Conservation (phyloP, 2,797 vertebrate species). For the Dallia pectoralis region DNA sequence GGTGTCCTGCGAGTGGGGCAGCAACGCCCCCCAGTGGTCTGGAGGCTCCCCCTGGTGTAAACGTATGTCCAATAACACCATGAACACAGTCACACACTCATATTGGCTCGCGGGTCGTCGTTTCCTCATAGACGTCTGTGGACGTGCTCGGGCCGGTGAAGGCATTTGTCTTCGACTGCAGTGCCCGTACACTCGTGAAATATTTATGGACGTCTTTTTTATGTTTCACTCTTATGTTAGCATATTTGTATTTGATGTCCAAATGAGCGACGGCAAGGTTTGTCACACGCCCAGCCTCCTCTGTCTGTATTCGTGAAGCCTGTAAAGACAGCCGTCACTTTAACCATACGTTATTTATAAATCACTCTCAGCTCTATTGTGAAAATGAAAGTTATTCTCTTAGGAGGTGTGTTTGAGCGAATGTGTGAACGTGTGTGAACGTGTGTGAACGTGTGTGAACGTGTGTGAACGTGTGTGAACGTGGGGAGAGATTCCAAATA, state of each 20-base stretch:
- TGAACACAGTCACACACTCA: background rate
- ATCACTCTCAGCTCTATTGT: constrained; percentile 3
- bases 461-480: background rate
- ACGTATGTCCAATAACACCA: constrained; percentile 66
- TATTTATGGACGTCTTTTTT: background rate
- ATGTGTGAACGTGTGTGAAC: too few relatives aligned
- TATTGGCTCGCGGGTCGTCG: too few relatives aligned
- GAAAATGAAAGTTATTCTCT: constrained; percentile 14
- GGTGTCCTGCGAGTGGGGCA: constrained; percentile 73
- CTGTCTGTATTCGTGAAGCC: constrained; percentile 4
- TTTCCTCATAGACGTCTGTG: too few relatives aligned
- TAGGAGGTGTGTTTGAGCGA: background rate
- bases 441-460: background rate
- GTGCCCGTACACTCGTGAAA: background rate
- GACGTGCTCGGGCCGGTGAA: background rate
- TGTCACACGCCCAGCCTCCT: background rate
- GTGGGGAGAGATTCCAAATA: constrained; percentile 25
- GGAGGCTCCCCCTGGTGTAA: constrained; percentile 77
- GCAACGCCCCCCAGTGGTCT: constrained; percentile 78
- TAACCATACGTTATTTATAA: constrained; percentile 18
- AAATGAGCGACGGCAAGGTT: background rate
- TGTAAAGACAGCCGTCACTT: background rate
- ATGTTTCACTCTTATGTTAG: background rate
- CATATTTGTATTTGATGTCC: constrained; percentile 1
- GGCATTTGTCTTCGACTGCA: background rate